Base-by-base conservation (phyloP, 92 coral and sea anemone genomes). In the Palythoa grandiflora region DNA sequence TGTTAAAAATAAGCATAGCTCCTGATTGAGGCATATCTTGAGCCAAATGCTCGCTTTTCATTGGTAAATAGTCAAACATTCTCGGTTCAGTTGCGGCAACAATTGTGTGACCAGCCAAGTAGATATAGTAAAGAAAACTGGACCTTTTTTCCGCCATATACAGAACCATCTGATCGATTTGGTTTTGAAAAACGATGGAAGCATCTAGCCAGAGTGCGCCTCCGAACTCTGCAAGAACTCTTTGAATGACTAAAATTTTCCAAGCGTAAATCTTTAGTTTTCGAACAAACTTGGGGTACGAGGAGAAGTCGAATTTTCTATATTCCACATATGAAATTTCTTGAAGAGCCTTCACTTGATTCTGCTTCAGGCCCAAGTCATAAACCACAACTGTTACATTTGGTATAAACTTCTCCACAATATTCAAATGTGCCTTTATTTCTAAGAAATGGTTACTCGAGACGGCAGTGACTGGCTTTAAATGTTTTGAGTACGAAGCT, bases 141-240 rank as follows among this genome's bases (percentile, higher is more conserved):
- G 68, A 40, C 0, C 75, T 74, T 17, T 50, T 17, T n/a, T 65
- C 44, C 28, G 80, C 87, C 91, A 91, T 88, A 17, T 78, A 80
- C 1, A 54, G 80, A 52, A 91, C 39, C 13, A 88, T 38, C 15
- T 63, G 39, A 3, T 12, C 63, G 48, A 44, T 66, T 9, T 51
- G 53, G 8, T 71, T 77, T 48, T 12, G 59, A 73, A 91, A 51
- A 11, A 81, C 57, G 0, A 91, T 65, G 37, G 80, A 80, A 2
- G 91, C 77, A 68, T 91, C 93, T 74, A 91, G 9, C 91, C 93
- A 91, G 71, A 91, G 20, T 11, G 66, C 87, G 14, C 88, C 93
- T 4, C 90, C 93, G 37, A 55, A 88, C 52, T 90, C 85, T 8
- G 75, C 61, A 38, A 90, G 76, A 20, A 73, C 74, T 61, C 63